A percentile compares a stretch with the other conserved stretches of the same genome.
Evolutionary conservation across 1,140 invertebrate genomes (phyloP).

Genomic region (Phortica variegata): DNA sequence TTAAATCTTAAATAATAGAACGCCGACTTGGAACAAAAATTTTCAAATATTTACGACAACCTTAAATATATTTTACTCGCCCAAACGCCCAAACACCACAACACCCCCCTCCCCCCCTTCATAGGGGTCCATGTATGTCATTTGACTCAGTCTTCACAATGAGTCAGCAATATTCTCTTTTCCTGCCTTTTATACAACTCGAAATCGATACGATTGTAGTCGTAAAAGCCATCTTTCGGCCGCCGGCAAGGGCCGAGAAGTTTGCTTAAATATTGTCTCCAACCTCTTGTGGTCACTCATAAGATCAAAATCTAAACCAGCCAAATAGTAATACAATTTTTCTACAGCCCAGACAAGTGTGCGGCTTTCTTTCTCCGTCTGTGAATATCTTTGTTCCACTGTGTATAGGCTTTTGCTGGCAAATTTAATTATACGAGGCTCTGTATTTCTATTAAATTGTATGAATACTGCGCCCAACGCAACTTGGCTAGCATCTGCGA

Average conservation of each 20-base stretch:
- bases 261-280: conserved; percentile 17
- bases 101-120: too few species aligned
- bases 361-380: conserved; percentile 18
- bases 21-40: too few species aligned
- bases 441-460: neutral
- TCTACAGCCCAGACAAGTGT: conserved; percentile 9
- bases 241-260: neutral
- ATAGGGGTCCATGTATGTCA: too few species aligned
- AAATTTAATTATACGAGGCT: conserved; percentile 12
- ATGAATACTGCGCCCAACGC: conserved; percentile 14
- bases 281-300: conserved; percentile 17
- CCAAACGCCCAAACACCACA: too few species aligned
- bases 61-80: too few species aligned
- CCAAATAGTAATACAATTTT: conserved; percentile 11
- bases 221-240: too few species aligned
- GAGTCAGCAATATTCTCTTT: too few species aligned
- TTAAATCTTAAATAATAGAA: too few species aligned
- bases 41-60: too few species aligned
- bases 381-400: conserved; percentile 14
- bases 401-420: conserved; percentile 11
- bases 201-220: too few species aligned
- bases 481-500: conserved; percentile 21
- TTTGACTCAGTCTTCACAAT: too few species aligned
- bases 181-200: too few species aligned
- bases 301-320: conserved; percentile 8